phyloP scores from a whole-genome alignment of 1,140 invertebrate genomes.

The Zaprionus camerounensis region DNA sequence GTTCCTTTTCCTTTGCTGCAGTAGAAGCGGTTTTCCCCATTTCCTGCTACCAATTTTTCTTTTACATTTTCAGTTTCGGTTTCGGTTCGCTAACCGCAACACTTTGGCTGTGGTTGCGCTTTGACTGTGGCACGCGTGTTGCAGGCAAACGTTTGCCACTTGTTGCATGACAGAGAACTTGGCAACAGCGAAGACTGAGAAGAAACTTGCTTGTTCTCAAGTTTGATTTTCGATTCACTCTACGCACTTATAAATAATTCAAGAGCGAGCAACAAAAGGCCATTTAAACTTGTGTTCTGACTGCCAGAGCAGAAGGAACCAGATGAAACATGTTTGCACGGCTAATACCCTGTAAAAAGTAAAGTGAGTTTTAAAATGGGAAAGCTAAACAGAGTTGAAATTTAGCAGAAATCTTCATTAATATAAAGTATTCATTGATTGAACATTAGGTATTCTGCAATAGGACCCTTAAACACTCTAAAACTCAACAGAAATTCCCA shows the following conservation, averaged over 20 bases:
- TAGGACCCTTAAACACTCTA: neutral
- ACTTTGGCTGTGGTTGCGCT: conserved; percentile 26
- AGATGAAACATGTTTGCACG: neutral
- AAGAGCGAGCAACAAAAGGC: conserved; percentile 25
- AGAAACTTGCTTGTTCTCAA: conserved; percentile 30
- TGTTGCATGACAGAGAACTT: conserved; percentile 42
- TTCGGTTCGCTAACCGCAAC: conserved; percentile 44
- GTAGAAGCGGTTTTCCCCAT: conserved; percentile 31
- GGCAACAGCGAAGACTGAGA: neutral
- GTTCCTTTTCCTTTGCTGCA: conserved; percentile 21
- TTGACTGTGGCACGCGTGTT: conserved; percentile 13
- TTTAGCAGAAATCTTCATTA: neutral
- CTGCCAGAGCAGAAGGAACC: conserved; percentile 11
- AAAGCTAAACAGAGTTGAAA: neutral
- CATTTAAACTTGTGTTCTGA: conserved; percentile 30
- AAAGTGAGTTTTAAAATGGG: too few species aligned
- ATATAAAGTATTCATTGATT: neutral
- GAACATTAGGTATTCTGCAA: neutral
- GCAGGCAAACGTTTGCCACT: conserved; percentile 40
- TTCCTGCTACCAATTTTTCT: conserved; percentile 12
- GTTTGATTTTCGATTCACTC: conserved; percentile 29
- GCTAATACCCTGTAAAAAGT: neutral
- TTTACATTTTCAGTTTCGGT: conserved; percentile 2
- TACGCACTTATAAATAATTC: conserved; percentile 42
- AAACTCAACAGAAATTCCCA: neutral